Evolutionary conservation across 2,113 vertebrate species (phyloP), one percentile per base, ranked within the genome.

Genomic region (Alectura lathami): DNA sequence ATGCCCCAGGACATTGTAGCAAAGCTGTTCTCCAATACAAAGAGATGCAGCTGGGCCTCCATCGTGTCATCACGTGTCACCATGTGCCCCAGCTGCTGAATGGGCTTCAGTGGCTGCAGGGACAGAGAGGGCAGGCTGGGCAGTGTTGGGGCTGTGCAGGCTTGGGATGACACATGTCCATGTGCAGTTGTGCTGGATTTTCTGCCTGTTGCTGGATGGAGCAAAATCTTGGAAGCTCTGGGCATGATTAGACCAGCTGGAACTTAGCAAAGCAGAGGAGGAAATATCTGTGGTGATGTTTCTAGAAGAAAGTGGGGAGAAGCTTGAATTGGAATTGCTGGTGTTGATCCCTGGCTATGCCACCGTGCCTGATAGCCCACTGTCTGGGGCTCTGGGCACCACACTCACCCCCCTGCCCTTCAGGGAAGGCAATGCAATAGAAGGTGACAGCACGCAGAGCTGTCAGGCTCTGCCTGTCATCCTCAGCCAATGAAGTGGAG

Each of bases 151-250:
- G 53, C 48, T 51, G 45, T 0, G 10, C 36, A 1, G 11, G 63
- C 42, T 57, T 2, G 0, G 12, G 30, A 45, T 57, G 63, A 30
- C 32, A 51, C 1, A 0, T 0, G 8, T 62, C 47, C 20, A 0
- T 42, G 59, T 54, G 36, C 0, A 1, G 14, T 16, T 48, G 42
- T 0, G 2, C 27, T 57, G 56, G 26, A 13, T 32, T 89, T 94
- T 80, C 69, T 91, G 34, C n/a, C 29, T 23, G 4, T 24, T 34
- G 34, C 11, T 51, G 43, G 13, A 47, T 45, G 32, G 40, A 45
- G 34, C 48, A 59, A 94, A 83, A 8, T 30, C 17, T 81, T 74
- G 32, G 36, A 51, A 23, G 16, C 64, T 88, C 70, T 80, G 45
- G 17, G 26, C 21, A 21, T 21, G 4, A 17, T 20, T 20, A 62